Evolutionary conservation across 2,797 vertebrate genomes (phyloP), one percentile per base, ranked within the genome.

Genomic region (Micromesistius poutassou): DNA sequence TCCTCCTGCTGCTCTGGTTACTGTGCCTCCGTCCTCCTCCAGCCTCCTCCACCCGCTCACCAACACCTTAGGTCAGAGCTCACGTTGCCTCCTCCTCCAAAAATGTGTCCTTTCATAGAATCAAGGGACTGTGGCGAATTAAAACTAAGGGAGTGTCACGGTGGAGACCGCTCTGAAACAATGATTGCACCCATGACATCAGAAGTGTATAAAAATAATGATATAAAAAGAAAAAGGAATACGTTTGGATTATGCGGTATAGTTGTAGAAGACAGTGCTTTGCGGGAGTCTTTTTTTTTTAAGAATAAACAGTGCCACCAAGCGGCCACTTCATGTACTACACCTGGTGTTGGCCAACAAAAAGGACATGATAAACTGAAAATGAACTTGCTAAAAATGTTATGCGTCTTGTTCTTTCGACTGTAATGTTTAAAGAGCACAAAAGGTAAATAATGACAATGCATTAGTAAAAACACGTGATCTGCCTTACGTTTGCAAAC

Each of bases 61-160:
- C 83, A 91, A 92, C 89, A 89, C 86, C 87, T 89, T 83, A 77
- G 80, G 77, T 85, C 85, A 86, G 77, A 82, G 85, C 83, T 93
- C 90, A 83, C 14, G 84, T 91, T 90, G 79, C 86, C 82, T 78
- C 74, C 77, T 86, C 82, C 84, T 80, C 22, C 25, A 62, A 62
- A 62, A 82, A 81, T 50, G 36, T 88, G 78, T 79, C 68, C 81
- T 85, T 87, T 74, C 80, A 77, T 84, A 76, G 72, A 72, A 80
- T 82, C 76, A 80, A 79, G 50, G 73, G 46, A 87, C 81, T 81
- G 55, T n/a, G n/a, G 78, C 40, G 30, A 68, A 73, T 82, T 86
- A 78, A 80, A 85, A 83, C 55, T 84, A 76, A 76, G 74, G 10
- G 88, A 83, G 84, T 73, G 74, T 71, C 19, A 70, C 31, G 62